Evolutionary conservation across 2,113 vertebrate species (phyloP).

Genomic region (Papio anubis): DNA sequence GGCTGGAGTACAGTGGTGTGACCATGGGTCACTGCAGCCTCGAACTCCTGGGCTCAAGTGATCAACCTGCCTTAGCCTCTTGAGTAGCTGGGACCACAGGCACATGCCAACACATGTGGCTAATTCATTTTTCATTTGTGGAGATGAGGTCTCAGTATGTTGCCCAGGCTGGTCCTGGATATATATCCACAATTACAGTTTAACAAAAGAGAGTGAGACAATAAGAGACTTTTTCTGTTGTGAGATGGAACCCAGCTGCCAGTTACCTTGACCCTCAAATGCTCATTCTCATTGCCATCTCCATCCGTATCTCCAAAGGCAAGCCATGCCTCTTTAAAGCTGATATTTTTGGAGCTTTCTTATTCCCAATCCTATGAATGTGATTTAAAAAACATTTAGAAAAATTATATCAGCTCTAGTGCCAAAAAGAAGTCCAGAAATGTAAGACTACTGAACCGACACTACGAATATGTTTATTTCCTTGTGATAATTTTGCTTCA

Average conservation of each 20-base stretch:
- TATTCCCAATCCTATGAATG: not conserved
- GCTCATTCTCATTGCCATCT: not conserved
- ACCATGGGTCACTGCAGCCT: not conserved
- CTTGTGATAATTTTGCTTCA: not conserved
- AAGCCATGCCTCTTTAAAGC: not conserved
- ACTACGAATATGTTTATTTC: not conserved
- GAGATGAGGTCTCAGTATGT: not conserved
- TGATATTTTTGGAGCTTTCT: not conserved
- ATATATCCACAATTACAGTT: too few species aligned
- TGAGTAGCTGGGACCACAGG: not conserved
- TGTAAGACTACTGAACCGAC: not conserved
- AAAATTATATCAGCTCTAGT: not conserved
- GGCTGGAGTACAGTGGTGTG: not conserved
- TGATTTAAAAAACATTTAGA: not conserved
- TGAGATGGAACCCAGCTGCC: not conserved
- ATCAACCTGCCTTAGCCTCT: not conserved
- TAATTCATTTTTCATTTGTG: not conserved
- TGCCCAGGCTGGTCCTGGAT: not conserved
- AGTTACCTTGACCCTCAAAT: not conserved
- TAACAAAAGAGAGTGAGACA: not conserved
- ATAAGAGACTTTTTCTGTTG: not conserved
- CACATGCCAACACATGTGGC: not conserved
- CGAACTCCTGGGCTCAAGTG: not conserved
- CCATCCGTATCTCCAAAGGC: not conserved
- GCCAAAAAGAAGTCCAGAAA: constrained; percentile 27